A percentile compares a stretch with the other conserved stretches of the same genome.
These are phyloP conservation scores for Nanorana parkeri DNA, from an alignment of 2,113 vertebrate species.

Conservation along the genomic window DNA sequence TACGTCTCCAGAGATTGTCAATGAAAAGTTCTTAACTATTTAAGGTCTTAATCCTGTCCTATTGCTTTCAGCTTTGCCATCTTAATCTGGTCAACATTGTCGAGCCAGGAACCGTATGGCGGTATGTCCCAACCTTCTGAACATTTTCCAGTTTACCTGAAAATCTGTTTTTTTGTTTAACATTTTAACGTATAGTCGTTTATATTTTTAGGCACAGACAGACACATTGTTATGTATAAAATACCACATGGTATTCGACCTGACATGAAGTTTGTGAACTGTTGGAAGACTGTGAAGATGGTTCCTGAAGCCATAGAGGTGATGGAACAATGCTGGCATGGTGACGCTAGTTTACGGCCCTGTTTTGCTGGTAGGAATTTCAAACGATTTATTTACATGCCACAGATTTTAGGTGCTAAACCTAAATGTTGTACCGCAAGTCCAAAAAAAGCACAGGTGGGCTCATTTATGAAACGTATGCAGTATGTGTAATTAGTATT, in stretches of 20 bases:
- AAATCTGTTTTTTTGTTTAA: no score
- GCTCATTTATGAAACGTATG: not conserved
- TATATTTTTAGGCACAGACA: not conserved
- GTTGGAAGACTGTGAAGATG: slow-evolving; percentile 14
- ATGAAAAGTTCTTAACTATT: no score
- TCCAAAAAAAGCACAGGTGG: not conserved
- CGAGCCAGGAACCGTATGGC: slow-evolving; percentile 8
- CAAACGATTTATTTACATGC: not conserved
- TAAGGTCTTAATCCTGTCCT: not conserved
- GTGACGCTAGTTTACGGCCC: not conserved
- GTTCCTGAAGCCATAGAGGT: slow-evolving; percentile 32
- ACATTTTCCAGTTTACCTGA: not conserved
- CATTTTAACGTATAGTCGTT: no score
- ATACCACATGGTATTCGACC: slow-evolving; percentile 3
- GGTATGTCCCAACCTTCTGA: not conserved
- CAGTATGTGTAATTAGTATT: no score
- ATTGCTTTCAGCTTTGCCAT: slow-evolving; percentile 49
- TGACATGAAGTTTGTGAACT: not conserved
- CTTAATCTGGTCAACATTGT: slow-evolving; percentile 42
- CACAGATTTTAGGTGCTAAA: no score
- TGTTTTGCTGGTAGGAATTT: slow-evolving; percentile 19
- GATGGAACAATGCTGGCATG: slow-evolving; percentile 32
- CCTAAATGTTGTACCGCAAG: no score
- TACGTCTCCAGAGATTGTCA: no score
- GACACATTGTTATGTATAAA: not conserved